Evolutionary conservation across 2,888 invertebrate genomes (phyloP), one percentile per base, ranked within the genome.

Genomic region (Frankliniella intonsa): DNA sequence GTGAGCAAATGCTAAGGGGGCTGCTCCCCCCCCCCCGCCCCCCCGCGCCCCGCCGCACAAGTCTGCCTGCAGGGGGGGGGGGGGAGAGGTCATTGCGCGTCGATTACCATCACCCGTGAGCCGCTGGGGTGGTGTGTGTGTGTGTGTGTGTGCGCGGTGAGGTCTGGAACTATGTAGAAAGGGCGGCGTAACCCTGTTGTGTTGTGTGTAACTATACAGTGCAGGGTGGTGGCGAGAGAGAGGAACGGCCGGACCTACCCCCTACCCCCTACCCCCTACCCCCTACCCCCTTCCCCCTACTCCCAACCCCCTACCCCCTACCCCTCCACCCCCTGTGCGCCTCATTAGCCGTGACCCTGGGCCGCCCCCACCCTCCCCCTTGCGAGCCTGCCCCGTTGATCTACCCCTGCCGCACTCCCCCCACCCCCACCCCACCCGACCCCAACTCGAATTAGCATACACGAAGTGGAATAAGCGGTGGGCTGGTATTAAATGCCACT

Each of bases 381-480:
- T n/a, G n/a, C n/a, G n/a, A n/a, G n/a, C n/a, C n/a, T n/a, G n/a
- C n/a, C n/a, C n/a, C n/a, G n/a, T n/a, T n/a, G 55, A 19, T 2
- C 62, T 62, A 62, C 62, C 62, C 11, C 62, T 17, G 62, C 62
- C 0, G 7, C 62, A 10, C 62, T 14, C 62, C 62, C 62, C 19
- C 14, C 14, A 5, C 62, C 62, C 11, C 65, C 65, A 9, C 65
- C n/a, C 9, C 65, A 11, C 0, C 69, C 69, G 62, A 62, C 69
- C 25, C 55, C 55, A 7, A 19, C 55, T 69, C 22, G 69, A 69
- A 22, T 69, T 69, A 69, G 69, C 69, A 69, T 69, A 22, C 25
- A 76, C 25, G 69, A 76, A 76, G 69, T 76, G 69, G 69, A 76
- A 76, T 76, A 76, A 76, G 69, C 69, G 69, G 22, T 76, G 9